These are phyloP conservation scores for Drosophila athabasca DNA, from an alignment of 1,140 invertebrate species.

Conservation along the genomic window DNA sequence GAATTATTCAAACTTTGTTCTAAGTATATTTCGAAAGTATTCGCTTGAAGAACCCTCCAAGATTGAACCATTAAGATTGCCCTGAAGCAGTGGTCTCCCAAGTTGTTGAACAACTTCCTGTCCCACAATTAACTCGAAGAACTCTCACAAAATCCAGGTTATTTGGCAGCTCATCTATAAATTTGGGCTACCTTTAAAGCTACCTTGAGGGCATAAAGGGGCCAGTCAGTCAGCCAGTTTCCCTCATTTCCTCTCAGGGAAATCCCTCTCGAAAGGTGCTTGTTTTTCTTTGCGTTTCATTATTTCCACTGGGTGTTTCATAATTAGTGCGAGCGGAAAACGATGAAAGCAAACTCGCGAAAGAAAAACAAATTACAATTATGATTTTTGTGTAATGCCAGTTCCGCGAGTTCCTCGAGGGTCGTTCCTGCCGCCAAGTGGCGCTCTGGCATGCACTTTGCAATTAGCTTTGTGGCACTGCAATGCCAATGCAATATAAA, in stretches of 20 bases:
- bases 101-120: too few relatives aligned
- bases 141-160: too few relatives aligned
- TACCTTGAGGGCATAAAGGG: too few relatives aligned
- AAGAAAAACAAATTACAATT: conserved; percentile 35
- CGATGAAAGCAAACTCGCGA: conserved; percentile 32
- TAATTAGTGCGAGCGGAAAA: conserved; percentile 65
- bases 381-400: background rate
- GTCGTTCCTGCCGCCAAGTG: conserved; percentile 35
- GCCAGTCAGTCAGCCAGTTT: too few relatives aligned
- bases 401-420: background rate
- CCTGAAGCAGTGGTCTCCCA: too few relatives aligned
- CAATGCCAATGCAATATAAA: conserved; percentile 58
- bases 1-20: too few relatives aligned
- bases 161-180: too few relatives aligned
- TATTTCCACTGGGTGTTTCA: conserved; percentile 26
- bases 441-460: conserved; percentile 46
- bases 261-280: conserved; percentile 21
- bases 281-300: conserved; percentile 31
- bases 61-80: too few relatives aligned
- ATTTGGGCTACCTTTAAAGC: too few relatives aligned
- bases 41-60: too few relatives aligned
- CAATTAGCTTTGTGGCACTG: conserved; percentile 50
- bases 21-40: too few relatives aligned
- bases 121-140: too few relatives aligned
- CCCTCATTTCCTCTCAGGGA: conserved; percentile 2